Evolutionary conservation across 1,140 invertebrate species (phyloP), one percentile per base, ranked within the genome.

Genomic region (Portunus trituberculatus): DNA sequence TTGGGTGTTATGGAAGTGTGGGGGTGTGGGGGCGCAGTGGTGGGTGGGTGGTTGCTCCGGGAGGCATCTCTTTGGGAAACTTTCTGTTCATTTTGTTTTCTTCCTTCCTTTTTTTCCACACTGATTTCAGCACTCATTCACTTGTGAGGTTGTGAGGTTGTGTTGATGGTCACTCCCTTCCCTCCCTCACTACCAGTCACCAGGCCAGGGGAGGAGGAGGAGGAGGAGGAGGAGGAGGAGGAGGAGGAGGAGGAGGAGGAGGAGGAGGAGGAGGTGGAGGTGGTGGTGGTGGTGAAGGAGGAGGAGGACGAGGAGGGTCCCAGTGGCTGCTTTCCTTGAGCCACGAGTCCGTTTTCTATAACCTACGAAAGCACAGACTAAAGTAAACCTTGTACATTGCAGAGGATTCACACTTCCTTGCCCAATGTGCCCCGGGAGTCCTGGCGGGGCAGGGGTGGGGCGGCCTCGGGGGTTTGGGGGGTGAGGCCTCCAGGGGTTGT

Each of bases 371-470:
- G 83, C 83, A 86, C 92, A 93, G 31, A 86, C 83, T 93, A 93
- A 93, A 86, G 46, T 93, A 32, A 87, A 93, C 84, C 82, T 93
- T 93, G 92, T 93, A 93, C 92, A 93, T 87, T 93, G 92, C 92
- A 86, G 92, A 93, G 46, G 90, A 91, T 87, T 93, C 67, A 76
- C 67, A n/a, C 67, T 48, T 93, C 92, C 48, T 93, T 86, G n/a
- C 46, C 84, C 67, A 28, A 87, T 83, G 86, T 93, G 92, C 83
- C 86, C 86, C 45, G n/a, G 86, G 86, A 84, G 31, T 84, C 28
- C 84, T 82, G 45, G 46, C 83, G 48, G 28, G 39, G 92, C 45
- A 48, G 29, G 67, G 82, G 67, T 82, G 45, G 92, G 82, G 31
- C 84, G 52, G 86, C 31, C 32, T 82, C 25, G 82, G 82, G 28